Conservation (phyloP, 2,113 vertebrate genomes). For the Pithys albifrons region DNA sequence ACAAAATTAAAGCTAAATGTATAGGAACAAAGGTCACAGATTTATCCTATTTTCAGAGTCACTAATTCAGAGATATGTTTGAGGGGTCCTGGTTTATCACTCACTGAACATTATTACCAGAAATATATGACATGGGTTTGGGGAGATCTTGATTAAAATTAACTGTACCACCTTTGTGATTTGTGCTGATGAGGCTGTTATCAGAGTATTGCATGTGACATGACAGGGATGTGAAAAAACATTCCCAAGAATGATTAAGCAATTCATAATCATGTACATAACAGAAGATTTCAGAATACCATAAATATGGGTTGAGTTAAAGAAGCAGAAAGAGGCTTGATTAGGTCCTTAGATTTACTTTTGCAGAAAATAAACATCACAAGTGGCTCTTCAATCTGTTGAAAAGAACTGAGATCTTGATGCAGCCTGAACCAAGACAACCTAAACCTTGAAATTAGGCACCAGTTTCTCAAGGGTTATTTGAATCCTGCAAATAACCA, state of each 20-base stretch:
- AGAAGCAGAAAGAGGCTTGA: neutral
- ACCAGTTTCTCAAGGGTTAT: neutral
- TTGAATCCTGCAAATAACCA: neutral
- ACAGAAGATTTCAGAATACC: conserved; percentile 7
- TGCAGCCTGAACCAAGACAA: neutral
- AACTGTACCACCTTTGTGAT: neutral
- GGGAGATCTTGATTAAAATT: neutral
- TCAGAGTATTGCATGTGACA: neutral
- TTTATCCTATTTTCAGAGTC: neutral
- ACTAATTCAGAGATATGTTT: neutral
- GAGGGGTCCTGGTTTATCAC: neutral
- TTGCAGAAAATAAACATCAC: conserved; percentile 13
- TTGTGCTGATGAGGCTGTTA: neutral
- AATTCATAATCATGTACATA: neutral
- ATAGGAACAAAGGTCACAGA: conserved; percentile 7
- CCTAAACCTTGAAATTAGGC: neutral
- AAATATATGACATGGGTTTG: neutral
- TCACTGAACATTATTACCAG: neutral
- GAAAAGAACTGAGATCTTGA: neutral
- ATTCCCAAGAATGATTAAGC: conserved; percentile 16
- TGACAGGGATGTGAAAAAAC: neutral
- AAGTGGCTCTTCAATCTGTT: neutral
- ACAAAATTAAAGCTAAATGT: conserved; percentile 28
- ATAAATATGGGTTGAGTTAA: neutral
- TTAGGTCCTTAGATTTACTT: neutral